phyloP scores from a whole-genome alignment of 2,888 invertebrate genomes.

The Epirrhoe tristata region DNA sequence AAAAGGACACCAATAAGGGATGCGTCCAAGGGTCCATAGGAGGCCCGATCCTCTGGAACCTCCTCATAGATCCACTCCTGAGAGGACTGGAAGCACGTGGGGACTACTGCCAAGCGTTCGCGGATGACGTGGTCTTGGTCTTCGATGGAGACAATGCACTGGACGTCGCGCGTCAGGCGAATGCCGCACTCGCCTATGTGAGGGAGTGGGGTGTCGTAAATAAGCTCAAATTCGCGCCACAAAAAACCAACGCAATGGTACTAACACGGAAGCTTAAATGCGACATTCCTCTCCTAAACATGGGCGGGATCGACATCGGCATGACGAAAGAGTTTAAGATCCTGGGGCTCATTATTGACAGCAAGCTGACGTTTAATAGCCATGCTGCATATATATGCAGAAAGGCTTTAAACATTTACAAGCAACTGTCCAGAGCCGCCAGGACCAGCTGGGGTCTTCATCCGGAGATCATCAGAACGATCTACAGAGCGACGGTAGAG shows the following conservation, averaged over 20 bases:
- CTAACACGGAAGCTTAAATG: not conserved
- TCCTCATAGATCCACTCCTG: not conserved
- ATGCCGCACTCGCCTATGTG: constrained; percentile 11
- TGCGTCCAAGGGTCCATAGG: constrained; percentile 7
- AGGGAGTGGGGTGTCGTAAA: constrained; percentile 16
- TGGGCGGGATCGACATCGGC: constrained; percentile 14
- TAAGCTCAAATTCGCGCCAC: constrained; percentile 12
- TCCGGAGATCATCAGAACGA: constrained; percentile 32
- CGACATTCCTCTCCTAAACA: not conserved
- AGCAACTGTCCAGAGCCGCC: constrained; percentile 12
- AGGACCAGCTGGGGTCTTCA: constrained; percentile 28
- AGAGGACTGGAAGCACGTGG: not conserved
- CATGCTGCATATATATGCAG: not conserved
- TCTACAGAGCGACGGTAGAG: constrained; percentile 1
- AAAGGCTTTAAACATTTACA: constrained; percentile 2
- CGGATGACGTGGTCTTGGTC: not conserved
- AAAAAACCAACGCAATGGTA: constrained; percentile 10
- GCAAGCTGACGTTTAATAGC: constrained; percentile 14
- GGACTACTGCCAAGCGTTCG: no score
- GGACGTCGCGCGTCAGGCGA: not conserved
- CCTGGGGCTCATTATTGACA: constrained; percentile 16
- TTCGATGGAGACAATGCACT: constrained; percentile 14
- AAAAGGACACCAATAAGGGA: constrained; percentile 1
- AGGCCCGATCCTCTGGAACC: constrained; percentile 1
- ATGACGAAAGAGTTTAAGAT: constrained; percentile 9